These are phyloP conservation scores for Morone chrysops DNA, from an alignment of 2,113 vertebrate genomes.

Conservation along the genomic window DNA sequence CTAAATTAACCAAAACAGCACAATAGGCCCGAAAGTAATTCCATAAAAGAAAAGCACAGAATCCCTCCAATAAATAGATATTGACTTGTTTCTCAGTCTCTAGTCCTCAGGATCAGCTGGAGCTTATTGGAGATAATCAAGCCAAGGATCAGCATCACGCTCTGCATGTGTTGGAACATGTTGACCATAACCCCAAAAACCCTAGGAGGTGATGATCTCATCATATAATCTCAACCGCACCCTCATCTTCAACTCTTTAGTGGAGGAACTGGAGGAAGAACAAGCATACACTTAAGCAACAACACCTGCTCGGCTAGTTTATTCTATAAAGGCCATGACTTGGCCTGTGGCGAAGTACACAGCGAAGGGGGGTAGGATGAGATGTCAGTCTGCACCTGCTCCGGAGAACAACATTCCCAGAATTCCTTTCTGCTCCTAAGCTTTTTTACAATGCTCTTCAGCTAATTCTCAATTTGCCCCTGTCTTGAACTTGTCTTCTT, in stretches of 20 bases:
- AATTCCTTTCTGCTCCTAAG: conserved; percentile 56
- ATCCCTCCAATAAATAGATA: not conserved
- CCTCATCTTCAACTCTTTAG: conserved; percentile 17
- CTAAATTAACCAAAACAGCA: not conserved
- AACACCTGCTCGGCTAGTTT: conserved; percentile 26
- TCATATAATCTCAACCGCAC: conserved; percentile 31
- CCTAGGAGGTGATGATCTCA: conserved; percentile 55
- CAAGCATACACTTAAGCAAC: conserved; percentile 8
- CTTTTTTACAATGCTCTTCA: conserved; percentile 28
- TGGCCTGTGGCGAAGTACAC: not conserved
- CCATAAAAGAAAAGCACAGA: not conserved
- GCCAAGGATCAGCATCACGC: conserved; percentile 37
- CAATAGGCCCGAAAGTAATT: not conserved
- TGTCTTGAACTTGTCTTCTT: conserved; percentile 3
- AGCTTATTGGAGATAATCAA: not conserved
- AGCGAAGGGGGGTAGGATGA: not conserved
- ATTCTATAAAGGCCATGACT: conserved; percentile 23
- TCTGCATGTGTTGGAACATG: conserved; percentile 51
- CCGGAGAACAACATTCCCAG: conserved; percentile 57
- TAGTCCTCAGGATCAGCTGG: conserved; percentile 21
- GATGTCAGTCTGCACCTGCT: conserved; percentile 54
- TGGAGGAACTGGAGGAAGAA: not conserved
- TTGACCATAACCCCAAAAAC: conserved; percentile 9
- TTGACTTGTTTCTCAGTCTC: not conserved
- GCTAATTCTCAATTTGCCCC: conserved; percentile 12